These are phyloP conservation scores for Tromatobia lineatoria DNA, from an alignment of 2,888 invertebrate genomes.

Conservation along the genomic window DNA sequence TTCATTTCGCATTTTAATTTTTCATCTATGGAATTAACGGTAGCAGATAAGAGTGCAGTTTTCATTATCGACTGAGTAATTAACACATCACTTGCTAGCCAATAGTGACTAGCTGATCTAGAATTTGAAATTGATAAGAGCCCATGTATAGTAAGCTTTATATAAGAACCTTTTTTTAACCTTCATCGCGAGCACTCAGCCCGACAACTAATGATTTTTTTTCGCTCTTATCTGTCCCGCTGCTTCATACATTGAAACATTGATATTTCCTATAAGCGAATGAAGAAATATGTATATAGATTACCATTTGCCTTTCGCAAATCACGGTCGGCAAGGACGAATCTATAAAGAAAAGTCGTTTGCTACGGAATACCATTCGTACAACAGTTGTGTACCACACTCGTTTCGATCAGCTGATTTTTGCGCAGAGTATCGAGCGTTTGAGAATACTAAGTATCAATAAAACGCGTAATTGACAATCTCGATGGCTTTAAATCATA, in stretches of 20 bases:
- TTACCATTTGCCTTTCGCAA: neutral
- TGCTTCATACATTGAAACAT: too few species aligned
- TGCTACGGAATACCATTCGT: neutral
- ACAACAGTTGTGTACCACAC: neutral
- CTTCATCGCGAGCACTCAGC: too few species aligned
- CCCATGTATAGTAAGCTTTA: neutral
- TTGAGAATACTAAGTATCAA: neutral
- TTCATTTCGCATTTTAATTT: too few species aligned
- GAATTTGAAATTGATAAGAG: neutral
- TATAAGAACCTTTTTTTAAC: too few species aligned
- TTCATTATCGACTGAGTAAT: too few species aligned
- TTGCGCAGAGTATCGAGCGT: neutral
- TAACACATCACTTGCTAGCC: neutral
- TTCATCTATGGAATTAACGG: too few species aligned
- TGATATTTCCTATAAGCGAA: neutral
- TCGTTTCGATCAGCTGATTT: neutral
- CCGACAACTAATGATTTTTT: too few species aligned
- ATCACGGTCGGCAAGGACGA: neutral
- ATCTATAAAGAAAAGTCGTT: neutral
- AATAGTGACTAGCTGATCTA: neutral
- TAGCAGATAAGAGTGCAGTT: too few species aligned
- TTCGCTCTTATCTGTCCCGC: too few species aligned
- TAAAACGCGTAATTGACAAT: neutral
- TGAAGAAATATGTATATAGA: neutral
- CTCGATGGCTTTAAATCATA: slow-evolving; percentile 75